A percentile compares a stretch with the other conserved stretches of the same genome.
Conservation (phyloP, 2,797 vertebrate species). For the Macrochelys suwanniensis region DNA sequence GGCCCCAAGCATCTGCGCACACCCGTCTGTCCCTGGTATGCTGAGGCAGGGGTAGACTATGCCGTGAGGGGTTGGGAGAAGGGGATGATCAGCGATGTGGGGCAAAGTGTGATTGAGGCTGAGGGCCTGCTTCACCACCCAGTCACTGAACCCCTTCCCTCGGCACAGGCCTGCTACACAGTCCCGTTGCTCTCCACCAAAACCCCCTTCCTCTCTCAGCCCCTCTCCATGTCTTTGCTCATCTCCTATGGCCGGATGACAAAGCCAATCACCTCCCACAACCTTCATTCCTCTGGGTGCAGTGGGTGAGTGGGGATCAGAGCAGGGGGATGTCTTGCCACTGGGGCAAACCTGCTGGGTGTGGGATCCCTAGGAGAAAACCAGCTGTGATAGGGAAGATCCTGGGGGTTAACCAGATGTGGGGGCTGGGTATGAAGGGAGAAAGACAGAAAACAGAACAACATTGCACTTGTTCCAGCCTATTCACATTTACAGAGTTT, state of each 20-base stretch:
- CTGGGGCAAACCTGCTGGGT: not conserved
- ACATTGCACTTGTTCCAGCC: not conserved
- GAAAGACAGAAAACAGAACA: not conserved
- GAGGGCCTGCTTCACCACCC: not conserved
- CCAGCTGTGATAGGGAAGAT: not conserved
- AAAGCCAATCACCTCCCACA: not conserved
- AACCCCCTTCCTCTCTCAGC: not conserved
- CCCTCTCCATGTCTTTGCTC: not conserved
- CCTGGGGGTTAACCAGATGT: not conserved
- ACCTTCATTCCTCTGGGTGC: not conserved
- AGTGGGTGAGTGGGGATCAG: not conserved
- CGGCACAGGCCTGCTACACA: not conserved
- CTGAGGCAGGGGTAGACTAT: fast-evolving
- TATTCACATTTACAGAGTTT: not conserved
- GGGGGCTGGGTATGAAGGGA: not conserved
- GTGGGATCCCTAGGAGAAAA: not conserved
- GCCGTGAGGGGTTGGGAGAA: not conserved
- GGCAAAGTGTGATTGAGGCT: not conserved
- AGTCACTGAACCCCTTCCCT: not conserved
- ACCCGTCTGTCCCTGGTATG: not conserved
- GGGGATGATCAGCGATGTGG: fast-evolving
- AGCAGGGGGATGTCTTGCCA: not conserved
- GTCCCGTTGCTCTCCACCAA: not conserved
- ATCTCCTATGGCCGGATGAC: not conserved
- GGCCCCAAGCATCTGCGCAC: not conserved